A percentile compares a stretch with the other conserved stretches of the same genome.
Evolutionary conservation across 2,113 vertebrate species (phyloP).

Genomic region (Misgurnus anguillicaudatus): DNA sequence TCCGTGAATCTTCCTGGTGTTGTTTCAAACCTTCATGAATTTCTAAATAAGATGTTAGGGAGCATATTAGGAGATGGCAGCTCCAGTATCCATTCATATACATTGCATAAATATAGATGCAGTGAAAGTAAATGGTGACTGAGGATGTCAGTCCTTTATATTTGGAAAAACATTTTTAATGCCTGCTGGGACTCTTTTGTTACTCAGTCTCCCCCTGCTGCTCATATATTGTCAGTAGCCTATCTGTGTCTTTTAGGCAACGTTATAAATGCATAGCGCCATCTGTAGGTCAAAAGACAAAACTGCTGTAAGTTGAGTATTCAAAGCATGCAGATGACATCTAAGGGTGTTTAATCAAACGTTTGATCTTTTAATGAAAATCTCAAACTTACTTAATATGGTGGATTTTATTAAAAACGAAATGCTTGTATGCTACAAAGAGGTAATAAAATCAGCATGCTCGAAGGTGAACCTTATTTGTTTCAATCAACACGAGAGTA

Average conservation of each 20-base stretch:
- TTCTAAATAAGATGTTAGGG: too few relatives aligned
- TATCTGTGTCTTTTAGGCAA: background rate
- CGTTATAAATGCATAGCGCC: background rate
- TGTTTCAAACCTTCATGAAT: background rate
- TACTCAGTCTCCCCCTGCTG: conserved; percentile 15
- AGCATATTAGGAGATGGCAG: too few relatives aligned
- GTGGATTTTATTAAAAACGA: conserved; percentile 14
- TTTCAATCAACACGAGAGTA: conserved; percentile 42
- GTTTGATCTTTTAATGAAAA: conserved; percentile 17
- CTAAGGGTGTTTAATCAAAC: conserved; percentile 10
- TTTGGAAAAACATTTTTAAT: too few relatives aligned
- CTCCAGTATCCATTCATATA: too few relatives aligned
- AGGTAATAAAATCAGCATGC: conserved; percentile 14
- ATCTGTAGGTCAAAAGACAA: background rate
- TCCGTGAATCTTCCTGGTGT: background rate
- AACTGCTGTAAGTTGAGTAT: background rate
- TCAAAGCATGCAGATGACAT: background rate
- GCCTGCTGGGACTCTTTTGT: background rate
- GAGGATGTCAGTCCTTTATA: too few relatives aligned
- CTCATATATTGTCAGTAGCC: background rate
- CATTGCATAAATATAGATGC: too few relatives aligned
- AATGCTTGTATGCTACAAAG: conserved; percentile 9
- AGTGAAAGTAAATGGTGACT: too few relatives aligned
- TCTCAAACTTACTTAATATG: background rate
- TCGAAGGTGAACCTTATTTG: conserved; percentile 40